Conservation (phyloP, 2,888 invertebrate genomes). For the Cotesia congregata region DNA sequence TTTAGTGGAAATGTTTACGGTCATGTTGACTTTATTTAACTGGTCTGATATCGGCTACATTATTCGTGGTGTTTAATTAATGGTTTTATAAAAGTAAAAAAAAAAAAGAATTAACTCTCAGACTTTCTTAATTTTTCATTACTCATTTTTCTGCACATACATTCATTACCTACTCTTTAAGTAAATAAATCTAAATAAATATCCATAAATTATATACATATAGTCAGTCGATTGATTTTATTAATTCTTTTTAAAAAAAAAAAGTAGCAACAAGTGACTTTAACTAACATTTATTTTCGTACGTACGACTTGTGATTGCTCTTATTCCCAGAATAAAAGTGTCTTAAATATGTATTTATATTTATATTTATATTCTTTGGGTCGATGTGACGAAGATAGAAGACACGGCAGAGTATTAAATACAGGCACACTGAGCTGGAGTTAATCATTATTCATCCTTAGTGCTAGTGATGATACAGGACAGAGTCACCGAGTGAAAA, state of each 20-base stretch:
- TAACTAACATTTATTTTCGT: slow-evolving; percentile 1
- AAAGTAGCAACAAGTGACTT: not conserved
- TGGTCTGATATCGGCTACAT: too few relatives aligned
- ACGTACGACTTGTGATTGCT: not conserved
- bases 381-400: slow-evolving; percentile 35
- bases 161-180: too few relatives aligned
- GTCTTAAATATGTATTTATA: not conserved
- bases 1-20: too few relatives aligned
- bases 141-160: not conserved
- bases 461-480: slow-evolving; percentile 50
- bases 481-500: slow-evolving; percentile 60
- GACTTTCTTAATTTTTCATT: too few relatives aligned
- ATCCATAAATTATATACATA: too few relatives aligned
- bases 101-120: too few relatives aligned
- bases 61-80: too few relatives aligned
- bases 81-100: too few relatives aligned
- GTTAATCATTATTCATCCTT: slow-evolving; percentile 61
- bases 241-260: too few relatives aligned
- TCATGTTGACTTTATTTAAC: too few relatives aligned
- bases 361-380: not conserved
- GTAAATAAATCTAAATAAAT: too few relatives aligned
- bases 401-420: slow-evolving; percentile 3
- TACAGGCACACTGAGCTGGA: slow-evolving; percentile 32
- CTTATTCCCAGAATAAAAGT: slow-evolving; percentile 1
- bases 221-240: too few relatives aligned